phyloP scores from a whole-genome alignment of 1,140 invertebrate genomes.

The Ceratina australensis region DNA sequence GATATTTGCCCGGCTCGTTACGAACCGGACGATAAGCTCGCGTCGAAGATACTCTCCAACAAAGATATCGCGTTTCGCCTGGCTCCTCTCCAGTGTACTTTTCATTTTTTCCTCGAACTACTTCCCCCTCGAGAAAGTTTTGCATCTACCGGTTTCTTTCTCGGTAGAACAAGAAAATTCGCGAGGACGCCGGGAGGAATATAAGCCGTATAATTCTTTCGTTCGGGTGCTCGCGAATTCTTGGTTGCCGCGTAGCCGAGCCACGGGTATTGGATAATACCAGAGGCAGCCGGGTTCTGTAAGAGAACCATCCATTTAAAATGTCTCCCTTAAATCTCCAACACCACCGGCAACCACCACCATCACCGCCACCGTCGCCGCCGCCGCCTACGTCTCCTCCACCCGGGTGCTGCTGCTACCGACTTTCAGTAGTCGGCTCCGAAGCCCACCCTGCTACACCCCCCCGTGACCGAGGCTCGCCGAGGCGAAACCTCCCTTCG shows the following conservation, averaged over 20 bases:
- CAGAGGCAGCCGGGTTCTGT: slow-evolving; percentile 55
- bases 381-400: slow-evolving; percentile 44
- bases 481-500: slow-evolving; percentile 47
- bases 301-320: slow-evolving; percentile 70
- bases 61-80: not conserved
- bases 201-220: slow-evolving; percentile 27
- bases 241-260: slow-evolving; percentile 55
- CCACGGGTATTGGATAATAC: slow-evolving; percentile 65
- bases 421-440: slow-evolving; percentile 71
- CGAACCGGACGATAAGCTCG: not conserved
- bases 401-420: slow-evolving; percentile 41
- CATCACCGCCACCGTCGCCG: slow-evolving; percentile 46
- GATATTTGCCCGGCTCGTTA: not conserved
- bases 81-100: not conserved
- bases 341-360: slow-evolving; percentile 65
- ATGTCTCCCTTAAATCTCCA: slow-evolving; percentile 71
- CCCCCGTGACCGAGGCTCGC: slow-evolving; percentile 37
- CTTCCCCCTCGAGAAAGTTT: slow-evolving; percentile 1
- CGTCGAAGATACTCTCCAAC: not conserved
- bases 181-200: not conserved
- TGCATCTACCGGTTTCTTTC: not conserved
- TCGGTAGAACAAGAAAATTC: not conserved
- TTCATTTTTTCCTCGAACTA: not conserved
- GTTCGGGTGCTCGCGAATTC: slow-evolving; percentile 55
- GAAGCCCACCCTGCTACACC: slow-evolving; percentile 51